Conservation (phyloP, 2,113 vertebrate species). For the Seriola rivoliana region DNA sequence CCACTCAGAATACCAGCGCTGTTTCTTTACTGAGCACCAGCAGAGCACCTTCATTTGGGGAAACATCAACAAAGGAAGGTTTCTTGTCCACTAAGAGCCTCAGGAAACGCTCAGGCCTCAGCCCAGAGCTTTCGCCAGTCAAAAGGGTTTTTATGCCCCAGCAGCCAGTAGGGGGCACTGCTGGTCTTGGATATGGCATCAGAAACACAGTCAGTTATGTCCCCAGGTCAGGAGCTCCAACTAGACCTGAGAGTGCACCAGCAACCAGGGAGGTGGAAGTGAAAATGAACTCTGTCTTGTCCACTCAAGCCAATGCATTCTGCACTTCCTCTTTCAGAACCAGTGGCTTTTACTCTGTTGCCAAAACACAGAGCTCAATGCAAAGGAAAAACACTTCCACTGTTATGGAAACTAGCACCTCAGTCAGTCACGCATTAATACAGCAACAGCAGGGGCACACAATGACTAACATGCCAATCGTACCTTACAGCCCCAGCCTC, state of each 20-base stretch:
- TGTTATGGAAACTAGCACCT: conserved; percentile 85
- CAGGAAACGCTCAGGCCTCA: conserved; percentile 89
- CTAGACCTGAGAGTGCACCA: conserved; percentile 86
- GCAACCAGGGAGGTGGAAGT: conserved; percentile 82
- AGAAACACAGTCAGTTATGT: conserved; percentile 76
- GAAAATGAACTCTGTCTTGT: conserved; percentile 77
- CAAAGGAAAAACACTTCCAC: conserved; percentile 88
- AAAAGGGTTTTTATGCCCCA: conserved; percentile 92
- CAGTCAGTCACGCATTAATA: conserved; percentile 86
- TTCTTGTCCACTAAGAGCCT: conserved; percentile 88
- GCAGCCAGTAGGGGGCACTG: conserved; percentile 76
- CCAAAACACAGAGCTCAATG: conserved; percentile 84
- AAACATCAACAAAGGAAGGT: conserved; percentile 82
- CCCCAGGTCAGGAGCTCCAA: conserved; percentile 77
- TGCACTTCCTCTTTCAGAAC: conserved; percentile 80
- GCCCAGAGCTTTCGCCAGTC: conserved; percentile 89
- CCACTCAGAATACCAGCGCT: conserved; percentile 84
- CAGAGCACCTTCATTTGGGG: conserved; percentile 81
- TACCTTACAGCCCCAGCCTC: conserved; percentile 77
- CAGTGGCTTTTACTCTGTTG: conserved; percentile 84
- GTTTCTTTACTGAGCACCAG: conserved; percentile 85
- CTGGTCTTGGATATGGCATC: conserved; percentile 74
- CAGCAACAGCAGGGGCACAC: conserved; percentile 88
- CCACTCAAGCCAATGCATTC: conserved; percentile 75
- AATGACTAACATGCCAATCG: conserved; percentile 82